Evolutionary conservation across 2,888 invertebrate genomes (phyloP).

Genomic region (Synergus itoensis): DNA sequence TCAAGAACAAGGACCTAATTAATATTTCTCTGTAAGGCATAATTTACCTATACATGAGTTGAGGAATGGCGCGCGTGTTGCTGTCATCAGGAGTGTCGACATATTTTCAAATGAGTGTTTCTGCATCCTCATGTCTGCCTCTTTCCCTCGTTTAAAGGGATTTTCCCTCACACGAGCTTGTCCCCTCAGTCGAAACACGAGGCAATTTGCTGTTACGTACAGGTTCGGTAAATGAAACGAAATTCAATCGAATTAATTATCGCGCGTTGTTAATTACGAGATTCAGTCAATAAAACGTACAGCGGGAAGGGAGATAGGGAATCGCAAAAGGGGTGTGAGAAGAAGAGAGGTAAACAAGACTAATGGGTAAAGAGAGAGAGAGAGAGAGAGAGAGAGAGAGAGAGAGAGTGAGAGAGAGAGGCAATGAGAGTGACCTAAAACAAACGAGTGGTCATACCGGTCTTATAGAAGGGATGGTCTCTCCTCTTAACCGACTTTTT

Average conservation of each 20-base stretch:
- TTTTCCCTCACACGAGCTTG: constrained; percentile 5
- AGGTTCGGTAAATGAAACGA: constrained; percentile 62
- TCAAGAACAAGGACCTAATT: not conserved
- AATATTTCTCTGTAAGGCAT: not conserved
- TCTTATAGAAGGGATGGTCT: not conserved
- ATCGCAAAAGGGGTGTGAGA: constrained; percentile 31
- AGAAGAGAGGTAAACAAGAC: constrained; percentile 39
- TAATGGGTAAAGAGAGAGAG: constrained; percentile 24
- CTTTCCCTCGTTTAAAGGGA: not conserved
- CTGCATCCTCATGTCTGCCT: not conserved
- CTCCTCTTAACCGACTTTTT: not conserved
- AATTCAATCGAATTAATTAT: constrained; percentile 73
- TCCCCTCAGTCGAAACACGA: constrained; percentile 46
- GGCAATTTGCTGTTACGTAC: constrained; percentile 58
- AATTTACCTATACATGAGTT: not conserved
- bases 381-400: too few relatives aligned
- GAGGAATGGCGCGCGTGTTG: constrained; percentile 2
- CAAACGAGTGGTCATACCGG: constrained; percentile 33
- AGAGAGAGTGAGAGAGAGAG: not conserved
- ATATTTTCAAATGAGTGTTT: constrained; percentile 1
- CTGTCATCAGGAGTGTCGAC: constrained; percentile 2
- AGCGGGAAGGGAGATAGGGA: constrained; percentile 40
- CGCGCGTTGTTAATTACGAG: constrained; percentile 69
- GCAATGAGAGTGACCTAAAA: constrained; percentile 32
- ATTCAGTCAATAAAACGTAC: constrained; percentile 67